A percentile compares a stretch with the other conserved stretches of the same genome.
These are phyloP conservation scores for Sitophilus oryzae DNA, from an alignment of 1,140 invertebrate species.

Conservation along the genomic window DNA sequence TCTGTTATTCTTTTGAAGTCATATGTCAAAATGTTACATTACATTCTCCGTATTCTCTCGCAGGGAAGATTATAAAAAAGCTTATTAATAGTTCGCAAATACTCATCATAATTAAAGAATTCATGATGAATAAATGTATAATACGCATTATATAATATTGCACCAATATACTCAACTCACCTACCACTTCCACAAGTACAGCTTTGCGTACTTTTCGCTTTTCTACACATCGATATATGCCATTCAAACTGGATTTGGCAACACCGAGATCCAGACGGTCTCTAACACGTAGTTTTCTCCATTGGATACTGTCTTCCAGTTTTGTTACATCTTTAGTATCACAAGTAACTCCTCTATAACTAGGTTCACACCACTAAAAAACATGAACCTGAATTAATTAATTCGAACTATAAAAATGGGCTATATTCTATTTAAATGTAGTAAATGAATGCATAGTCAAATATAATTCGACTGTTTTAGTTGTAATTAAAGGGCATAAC, in stretches of 20 bases:
- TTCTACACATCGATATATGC: slow-evolving; percentile 31
- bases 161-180: no score
- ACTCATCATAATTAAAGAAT: no score
- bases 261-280: slow-evolving; percentile 22
- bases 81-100: no score
- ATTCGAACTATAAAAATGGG: not conserved
- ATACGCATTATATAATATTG: no score
- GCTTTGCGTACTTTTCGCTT: slow-evolving; percentile 25
- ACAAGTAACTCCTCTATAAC: slow-evolving; percentile 20
- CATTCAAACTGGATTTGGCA: slow-evolving; percentile 22
- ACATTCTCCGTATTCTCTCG: no score
- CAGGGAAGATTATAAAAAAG: no score
- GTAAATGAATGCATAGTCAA: no score
- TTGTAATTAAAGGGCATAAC: no score
- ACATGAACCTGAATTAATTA: not conserved
- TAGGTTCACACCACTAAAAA: slow-evolving; percentile 4
- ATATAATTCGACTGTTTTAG: no score
- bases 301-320: slow-evolving; percentile 2
- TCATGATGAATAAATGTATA: no score
- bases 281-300: slow-evolving; percentile 11
- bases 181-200: slow-evolving; percentile 28
- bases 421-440: not conserved
- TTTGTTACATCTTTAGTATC: slow-evolving; percentile 7
- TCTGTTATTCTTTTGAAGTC: no score
- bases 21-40: no score